phyloP scores from a whole-genome alignment of 2,888 invertebrate genomes.

The Dryadula phaetusa region DNA sequence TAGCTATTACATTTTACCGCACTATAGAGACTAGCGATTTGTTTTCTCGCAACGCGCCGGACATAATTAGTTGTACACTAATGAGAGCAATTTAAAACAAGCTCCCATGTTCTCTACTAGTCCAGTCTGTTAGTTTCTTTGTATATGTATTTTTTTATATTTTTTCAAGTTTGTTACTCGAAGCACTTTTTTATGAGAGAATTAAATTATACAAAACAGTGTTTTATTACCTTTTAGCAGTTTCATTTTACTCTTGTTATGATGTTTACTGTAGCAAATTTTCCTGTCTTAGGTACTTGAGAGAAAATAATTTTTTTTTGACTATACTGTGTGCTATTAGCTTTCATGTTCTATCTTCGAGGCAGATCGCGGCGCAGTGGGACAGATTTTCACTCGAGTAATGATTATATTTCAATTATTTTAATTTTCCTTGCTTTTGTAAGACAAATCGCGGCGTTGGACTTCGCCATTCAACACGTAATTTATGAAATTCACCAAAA shows the following conservation, averaged over 20 bases:
- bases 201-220: background rate
- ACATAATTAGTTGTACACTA: conserved; percentile 43
- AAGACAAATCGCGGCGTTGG: no score
- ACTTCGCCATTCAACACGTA: no score
- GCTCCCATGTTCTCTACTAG: conserved; percentile 31
- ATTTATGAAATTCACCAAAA: no score
- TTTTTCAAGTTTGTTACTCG: background rate
- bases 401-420: no score
- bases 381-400: no score
- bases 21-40: conserved; percentile 41
- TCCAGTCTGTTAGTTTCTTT: conserved; percentile 26
- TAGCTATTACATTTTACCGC: conserved; percentile 41
- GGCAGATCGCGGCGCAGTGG: no score
- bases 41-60: conserved; percentile 40
- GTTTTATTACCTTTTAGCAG: background rate
- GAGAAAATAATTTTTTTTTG: no score
- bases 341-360: no score
- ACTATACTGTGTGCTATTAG: no score
- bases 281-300: no score
- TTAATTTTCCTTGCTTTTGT: no score
- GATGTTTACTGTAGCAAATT: no score
- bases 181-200: background rate
- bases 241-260: background rate
- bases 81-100: conserved; percentile 43
- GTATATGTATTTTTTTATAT: background rate